Evolutionary conservation across 2,888 invertebrate species (phyloP), one percentile per base, ranked within the genome.

Genomic region (Macrosoma leucophasiata): DNA sequence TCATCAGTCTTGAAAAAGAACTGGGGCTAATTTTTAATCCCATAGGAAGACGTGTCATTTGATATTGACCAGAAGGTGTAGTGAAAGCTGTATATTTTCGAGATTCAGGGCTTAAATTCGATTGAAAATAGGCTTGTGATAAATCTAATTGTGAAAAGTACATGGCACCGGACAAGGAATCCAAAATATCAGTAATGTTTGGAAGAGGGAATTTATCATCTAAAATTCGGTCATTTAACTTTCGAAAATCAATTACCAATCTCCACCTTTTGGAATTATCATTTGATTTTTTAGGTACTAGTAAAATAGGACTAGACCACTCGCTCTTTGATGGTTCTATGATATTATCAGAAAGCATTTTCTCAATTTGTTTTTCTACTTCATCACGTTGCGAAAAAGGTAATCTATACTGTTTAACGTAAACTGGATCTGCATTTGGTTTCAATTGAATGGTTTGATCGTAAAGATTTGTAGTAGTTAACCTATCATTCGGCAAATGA

Each of bases 31-130:
- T 40, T 13, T 41, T 41, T 4, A 44, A 10, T 2, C 44, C 41
- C 41, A 41, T 41, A 2, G 44, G 34, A 7, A 39, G 7, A 4
- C 39, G 13, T 8, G 26, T 45, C 43, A 43, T 38, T 15, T 41
- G 43, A 31, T 40, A 45, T 20, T 43, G 36, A 3, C 32, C 30
- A n/a, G 33, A 30, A 20, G 10, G 9, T 14, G 29, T 22, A 27
- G 25, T 36, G 13, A 36, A 39, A 8, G 39, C 39, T 7, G 36
- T 39, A 9, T 29, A 36, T 24, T 34, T 30, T 13, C 39, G 13
- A 23, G 21, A 22, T 3, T 17, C 8, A 4, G 3, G n/a, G 3
- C 22, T 13, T 13, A 24, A 22, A 8, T 29, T 15, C 7, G 13
- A 17, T 15, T 19, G 22, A 19, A 25, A 29, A 11, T 24, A 35